Evolutionary conservation across 1,140 invertebrate species (phyloP).

Genomic region (Drosophila nikananu): DNA sequence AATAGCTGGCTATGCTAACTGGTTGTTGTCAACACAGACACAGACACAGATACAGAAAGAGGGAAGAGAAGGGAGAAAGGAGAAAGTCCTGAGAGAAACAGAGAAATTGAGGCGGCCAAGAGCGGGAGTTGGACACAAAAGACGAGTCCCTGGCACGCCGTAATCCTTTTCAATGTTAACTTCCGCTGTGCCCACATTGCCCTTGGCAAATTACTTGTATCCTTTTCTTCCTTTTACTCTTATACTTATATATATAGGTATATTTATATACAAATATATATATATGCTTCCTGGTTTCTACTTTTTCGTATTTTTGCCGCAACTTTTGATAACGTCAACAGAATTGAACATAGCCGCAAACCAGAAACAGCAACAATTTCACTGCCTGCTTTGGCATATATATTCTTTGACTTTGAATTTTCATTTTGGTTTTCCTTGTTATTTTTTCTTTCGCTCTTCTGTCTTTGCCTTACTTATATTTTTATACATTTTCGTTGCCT

Average conservation of each 20-base stretch:
- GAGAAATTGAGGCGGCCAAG: constrained; percentile 9
- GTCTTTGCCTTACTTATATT: constrained; percentile 52
- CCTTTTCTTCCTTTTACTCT: constrained; percentile 59
- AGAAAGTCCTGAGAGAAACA: constrained; percentile 6
- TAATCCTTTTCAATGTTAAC: constrained; percentile 83
- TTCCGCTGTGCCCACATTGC: constrained; percentile 70
- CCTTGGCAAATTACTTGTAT: constrained; percentile 78
- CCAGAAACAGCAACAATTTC: constrained; percentile 55
- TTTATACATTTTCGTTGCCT: constrained; percentile 35
- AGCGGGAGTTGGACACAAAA: constrained; percentile 49
- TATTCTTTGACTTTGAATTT: constrained; percentile 70
- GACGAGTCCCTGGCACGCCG: constrained; percentile 60
- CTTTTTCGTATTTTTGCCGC: constrained; percentile 40
- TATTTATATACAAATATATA: constrained; percentile 2
- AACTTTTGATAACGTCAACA: constrained; percentile 82
- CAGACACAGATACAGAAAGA: neutral
- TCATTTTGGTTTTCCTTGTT: constrained; percentile 47
- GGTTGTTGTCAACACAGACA: constrained; percentile 56
- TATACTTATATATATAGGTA: constrained; percentile 10
- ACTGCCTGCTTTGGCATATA: constrained; percentile 58
- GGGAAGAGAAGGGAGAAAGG: neutral
- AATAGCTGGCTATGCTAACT: constrained; percentile 59
- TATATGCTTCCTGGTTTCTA: constrained; percentile 18
- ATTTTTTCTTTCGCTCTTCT: neutral
- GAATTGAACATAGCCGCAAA: constrained; percentile 76